Evolutionary conservation across 2,888 invertebrate species (phyloP), one percentile per base, ranked within the genome.

Genomic region (Pheosia tremula): DNA sequence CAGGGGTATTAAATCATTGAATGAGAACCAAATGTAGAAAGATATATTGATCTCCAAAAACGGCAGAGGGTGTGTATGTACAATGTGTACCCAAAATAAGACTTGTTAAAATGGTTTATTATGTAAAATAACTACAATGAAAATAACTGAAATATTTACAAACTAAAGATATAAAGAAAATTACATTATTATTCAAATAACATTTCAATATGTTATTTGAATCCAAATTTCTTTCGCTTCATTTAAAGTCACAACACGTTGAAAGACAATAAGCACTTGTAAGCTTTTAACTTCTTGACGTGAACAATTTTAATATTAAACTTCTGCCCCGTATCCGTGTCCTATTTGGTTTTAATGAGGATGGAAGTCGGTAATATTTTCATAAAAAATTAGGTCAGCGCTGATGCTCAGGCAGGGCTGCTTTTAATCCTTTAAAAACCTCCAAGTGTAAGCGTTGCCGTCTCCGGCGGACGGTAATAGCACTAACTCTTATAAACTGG

Each of bases 401-500:
- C 68, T 71, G 66, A 64, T 71, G 68, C 72, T 68, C 74, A 71
- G 73, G 66, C 73, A 77, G 70, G 71, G 82, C 77, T 76, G 75
- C 74, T 79, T 80, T 80, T 82, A 84, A 85, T 84, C 80, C 84
- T 79, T 79, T 81, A 81, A 83, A 82, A 83, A 81, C 78, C 80
- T 80, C 75, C 70, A 81, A 81, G 69, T 81, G 80, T 78, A 75
- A 78, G 79, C 80, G 77, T 69, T 66, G 77, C 78, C 77, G 75
- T 83, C 83, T 82, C 83, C 73, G 56, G 73, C 77, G 78, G 81
- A 69, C 77, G 74, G 84, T 83, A 85, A 84, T 88, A 88, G 85
- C 83, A 83, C 79, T 85, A 88, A 88, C 84, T 88, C 87, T 85
- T 83, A 80, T 79, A 81, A 86, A 86, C 84, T 82, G 75, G 85